Evolutionary conservation across 2,797 vertebrate species (phyloP).

Genomic region (Linurgus olivaceus): DNA sequence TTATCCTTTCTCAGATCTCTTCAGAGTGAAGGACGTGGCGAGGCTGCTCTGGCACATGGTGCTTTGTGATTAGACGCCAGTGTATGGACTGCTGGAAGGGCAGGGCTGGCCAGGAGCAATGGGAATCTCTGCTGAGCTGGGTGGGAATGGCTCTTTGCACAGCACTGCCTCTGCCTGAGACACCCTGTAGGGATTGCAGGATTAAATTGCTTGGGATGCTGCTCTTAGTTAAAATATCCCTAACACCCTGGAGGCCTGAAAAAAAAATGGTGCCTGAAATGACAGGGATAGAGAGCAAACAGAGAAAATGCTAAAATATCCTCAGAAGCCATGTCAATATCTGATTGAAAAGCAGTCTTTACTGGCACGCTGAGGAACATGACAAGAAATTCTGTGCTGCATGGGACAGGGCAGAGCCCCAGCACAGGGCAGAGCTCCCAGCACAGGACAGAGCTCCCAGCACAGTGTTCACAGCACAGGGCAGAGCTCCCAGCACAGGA

Average conservation of each 20-base stretch:
- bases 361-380: not conserved
- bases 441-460: rapidly evolving
- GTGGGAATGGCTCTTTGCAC: not conserved
- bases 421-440: not conserved
- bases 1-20: not conserved
- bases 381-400: not conserved
- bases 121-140: not conserved
- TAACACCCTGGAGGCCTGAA: not conserved
- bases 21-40: not conserved
- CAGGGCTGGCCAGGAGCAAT: not conserved
- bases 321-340: not conserved
- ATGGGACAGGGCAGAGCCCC: rapidly evolving
- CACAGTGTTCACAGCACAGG: too few relatives aligned
- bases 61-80: not conserved
- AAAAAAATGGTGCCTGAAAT: not conserved
- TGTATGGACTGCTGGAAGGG: not conserved
- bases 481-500: not conserved
- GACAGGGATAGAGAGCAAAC: not conserved
- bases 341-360: not conserved
- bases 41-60: not conserved
- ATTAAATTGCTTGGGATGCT: not conserved
- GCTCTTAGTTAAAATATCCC: not conserved
- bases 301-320: not conserved
- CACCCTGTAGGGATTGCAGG: not conserved
- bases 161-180: not conserved